phyloP scores from a whole-genome alignment of 2,888 invertebrate genomes.

The Eulithis prunata region DNA sequence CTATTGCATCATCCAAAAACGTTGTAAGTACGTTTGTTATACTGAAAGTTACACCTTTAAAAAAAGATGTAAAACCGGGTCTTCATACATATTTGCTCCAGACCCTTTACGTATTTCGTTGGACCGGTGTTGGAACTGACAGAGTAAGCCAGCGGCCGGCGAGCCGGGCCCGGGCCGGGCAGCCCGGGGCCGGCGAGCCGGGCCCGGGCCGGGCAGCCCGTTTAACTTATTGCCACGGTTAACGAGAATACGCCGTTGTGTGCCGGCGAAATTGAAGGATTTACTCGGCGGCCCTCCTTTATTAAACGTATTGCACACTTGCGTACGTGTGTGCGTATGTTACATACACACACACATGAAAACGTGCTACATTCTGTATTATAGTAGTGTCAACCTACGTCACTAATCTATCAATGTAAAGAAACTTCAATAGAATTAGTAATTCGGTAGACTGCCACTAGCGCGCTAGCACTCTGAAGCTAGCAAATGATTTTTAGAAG shows the following conservation, averaged over 20 bases:
- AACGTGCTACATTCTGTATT: background rate
- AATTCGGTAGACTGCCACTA: background rate
- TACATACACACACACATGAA: constrained; percentile 48
- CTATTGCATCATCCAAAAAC: too few relatives aligned
- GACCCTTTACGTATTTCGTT: too few relatives aligned
- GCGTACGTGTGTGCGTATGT: constrained; percentile 60
- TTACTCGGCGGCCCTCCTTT: constrained; percentile 84
- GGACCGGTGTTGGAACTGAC: constrained; percentile 3
- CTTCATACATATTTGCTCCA: too few relatives aligned
- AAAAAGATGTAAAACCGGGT: too few relatives aligned
- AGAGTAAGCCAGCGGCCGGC: constrained; percentile 26
- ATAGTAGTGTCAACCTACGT: constrained; percentile 4
- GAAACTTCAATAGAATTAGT: background rate
- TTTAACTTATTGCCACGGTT: constrained; percentile 84
- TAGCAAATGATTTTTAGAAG: background rate
- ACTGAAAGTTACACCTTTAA: too few relatives aligned
- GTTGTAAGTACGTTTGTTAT: too few relatives aligned
- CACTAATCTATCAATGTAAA: constrained; percentile 11
- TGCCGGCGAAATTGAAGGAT: constrained; percentile 84
- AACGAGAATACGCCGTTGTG: constrained; percentile 84
- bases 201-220: constrained; percentile 58
- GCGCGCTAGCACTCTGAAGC: background rate
- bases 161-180: constrained; percentile 48
- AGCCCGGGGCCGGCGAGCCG: constrained; percentile 57
- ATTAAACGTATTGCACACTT: constrained; percentile 83